phyloP scores from a whole-genome alignment of 2,797 vertebrate genomes.

The Rhinoraja longicauda region DNA sequence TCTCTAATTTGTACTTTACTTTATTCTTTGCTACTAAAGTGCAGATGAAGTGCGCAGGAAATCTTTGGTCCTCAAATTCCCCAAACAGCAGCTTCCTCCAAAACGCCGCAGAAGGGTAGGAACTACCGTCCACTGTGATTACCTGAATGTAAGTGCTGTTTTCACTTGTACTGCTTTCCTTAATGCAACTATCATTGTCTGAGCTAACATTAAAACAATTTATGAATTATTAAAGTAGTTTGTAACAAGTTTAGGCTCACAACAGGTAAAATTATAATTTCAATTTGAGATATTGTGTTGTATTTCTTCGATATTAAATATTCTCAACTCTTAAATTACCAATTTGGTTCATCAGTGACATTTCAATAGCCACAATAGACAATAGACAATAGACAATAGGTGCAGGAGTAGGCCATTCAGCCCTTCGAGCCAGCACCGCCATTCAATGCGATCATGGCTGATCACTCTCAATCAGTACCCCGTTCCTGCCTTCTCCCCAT shows the following conservation, averaged over 20 bases:
- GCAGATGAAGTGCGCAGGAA: conserved; percentile 95
- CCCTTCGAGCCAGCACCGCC: too few relatives aligned
- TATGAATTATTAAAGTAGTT: neutral
- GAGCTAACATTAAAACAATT: neutral
- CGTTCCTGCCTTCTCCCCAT: too few relatives aligned
- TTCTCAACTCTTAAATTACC: too few relatives aligned
- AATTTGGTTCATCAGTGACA: too few relatives aligned
- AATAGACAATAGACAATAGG: too few relatives aligned
- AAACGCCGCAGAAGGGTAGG: conserved; percentile 95
- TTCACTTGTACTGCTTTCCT: neutral
- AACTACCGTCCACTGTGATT: conserved; percentile 92
- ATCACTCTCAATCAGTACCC: too few relatives aligned
- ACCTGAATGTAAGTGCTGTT: conserved; percentile 78
- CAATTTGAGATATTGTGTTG: neutral
- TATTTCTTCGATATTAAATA: neutral
- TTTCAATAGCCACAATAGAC: too few relatives aligned
- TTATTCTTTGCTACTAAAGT: conserved; percentile 51
- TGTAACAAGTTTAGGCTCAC: neutral
- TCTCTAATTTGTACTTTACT: neutral
- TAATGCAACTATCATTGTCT: neutral
- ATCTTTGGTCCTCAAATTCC: conserved; percentile 94
- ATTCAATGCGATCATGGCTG: too few relatives aligned
- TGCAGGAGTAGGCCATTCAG: too few relatives aligned
- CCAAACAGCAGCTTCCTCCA: conserved; percentile 91
- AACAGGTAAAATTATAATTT: neutral